These are phyloP conservation scores for Nautilus pompilius DNA, from an alignment of 1,140 invertebrate genomes.

Conservation along the genomic window DNA sequence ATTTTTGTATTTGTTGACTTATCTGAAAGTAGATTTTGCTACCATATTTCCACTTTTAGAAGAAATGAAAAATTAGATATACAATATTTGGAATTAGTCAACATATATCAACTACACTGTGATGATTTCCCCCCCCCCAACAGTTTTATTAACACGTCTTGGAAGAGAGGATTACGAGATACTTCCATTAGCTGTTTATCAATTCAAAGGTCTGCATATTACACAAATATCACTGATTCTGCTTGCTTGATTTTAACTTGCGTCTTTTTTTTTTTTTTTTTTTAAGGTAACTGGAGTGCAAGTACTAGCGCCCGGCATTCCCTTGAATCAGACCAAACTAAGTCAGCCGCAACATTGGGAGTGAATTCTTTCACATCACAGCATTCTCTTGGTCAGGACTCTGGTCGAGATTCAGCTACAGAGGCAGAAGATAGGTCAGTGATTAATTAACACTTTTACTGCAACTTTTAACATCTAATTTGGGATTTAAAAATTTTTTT, in stretches of 20 bases:
- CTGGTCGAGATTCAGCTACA: constrained; percentile 41
- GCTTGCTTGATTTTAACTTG: constrained; percentile 1
- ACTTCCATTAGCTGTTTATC: too few species aligned
- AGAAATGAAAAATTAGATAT: too few species aligned
- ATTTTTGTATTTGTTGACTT: too few species aligned
- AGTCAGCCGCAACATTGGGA: constrained; percentile 39
- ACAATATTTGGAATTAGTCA: too few species aligned
- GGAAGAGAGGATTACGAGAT: too few species aligned
- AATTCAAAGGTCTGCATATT: background rate
- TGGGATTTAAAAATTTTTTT: too few species aligned
- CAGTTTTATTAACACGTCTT: too few species aligned
- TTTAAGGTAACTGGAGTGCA: constrained; percentile 83
- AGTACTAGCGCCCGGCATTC: constrained; percentile 70
- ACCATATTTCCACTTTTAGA: too few species aligned
- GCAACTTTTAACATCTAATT: background rate
- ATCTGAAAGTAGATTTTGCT: too few species aligned
- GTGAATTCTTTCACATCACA: constrained; percentile 20
- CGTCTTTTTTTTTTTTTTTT: constrained; percentile 9
- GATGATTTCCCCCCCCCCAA: background rate
- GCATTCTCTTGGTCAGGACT: constrained; percentile 41
- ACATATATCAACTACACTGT: background rate
- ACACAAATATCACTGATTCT: too few species aligned
- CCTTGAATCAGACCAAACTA: constrained; percentile 57
- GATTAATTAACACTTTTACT: background rate
- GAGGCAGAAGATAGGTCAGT: constrained; percentile 27